phyloP scores from a whole-genome alignment of 1,140 invertebrate genomes.

The Cecropterus lyciades region DNA sequence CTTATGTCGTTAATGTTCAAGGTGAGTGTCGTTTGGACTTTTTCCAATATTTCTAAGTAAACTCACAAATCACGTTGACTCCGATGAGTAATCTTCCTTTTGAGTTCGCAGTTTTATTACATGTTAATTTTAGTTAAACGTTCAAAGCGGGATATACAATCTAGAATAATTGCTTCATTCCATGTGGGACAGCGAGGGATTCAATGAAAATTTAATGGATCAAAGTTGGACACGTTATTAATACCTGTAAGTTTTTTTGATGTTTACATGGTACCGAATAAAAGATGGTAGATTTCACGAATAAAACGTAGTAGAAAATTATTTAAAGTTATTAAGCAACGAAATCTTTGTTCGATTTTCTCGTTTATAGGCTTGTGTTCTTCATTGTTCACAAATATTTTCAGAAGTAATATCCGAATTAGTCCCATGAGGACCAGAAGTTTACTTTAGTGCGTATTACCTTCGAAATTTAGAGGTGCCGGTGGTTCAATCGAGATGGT shows the following conservation, averaged over 20 bases:
- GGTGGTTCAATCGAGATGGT: too few relatives aligned
- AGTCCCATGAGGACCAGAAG: too few relatives aligned
- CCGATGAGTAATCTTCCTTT: conserved; percentile 19
- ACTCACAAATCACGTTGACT: conserved; percentile 29
- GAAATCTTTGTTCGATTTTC: too few relatives aligned
- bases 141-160: conserved; percentile 12
- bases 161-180: conserved; percentile 24
- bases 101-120: conserved; percentile 24
- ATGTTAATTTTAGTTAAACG: conserved; percentile 23
- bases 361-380: too few relatives aligned
- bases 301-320: too few relatives aligned
- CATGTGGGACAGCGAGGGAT: conserved; percentile 11
- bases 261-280: background rate
- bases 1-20: background rate
- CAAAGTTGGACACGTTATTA: background rate
- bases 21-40: background rate
- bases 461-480: too few relatives aligned
- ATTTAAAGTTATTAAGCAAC: too few relatives aligned
- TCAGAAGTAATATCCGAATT: too few relatives aligned
- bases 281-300: too few relatives aligned
- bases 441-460: too few relatives aligned
- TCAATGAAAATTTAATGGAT: background rate
- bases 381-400: too few relatives aligned
- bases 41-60: conserved; percentile 15
- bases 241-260: background rate